Evolutionary conservation across 2,797 vertebrate genomes (phyloP).

Genomic region (Halcyon badia): DNA sequence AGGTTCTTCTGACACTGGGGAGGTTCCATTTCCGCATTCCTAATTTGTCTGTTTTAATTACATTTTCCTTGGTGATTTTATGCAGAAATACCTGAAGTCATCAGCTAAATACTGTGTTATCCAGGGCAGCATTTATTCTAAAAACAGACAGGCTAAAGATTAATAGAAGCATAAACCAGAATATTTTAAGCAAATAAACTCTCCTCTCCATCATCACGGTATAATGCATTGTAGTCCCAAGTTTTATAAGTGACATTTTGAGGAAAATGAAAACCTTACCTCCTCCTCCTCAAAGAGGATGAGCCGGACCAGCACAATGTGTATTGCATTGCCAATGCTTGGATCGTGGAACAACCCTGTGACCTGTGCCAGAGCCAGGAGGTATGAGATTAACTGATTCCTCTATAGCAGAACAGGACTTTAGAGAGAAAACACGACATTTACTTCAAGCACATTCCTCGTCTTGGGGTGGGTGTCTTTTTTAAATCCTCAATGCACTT

Average conservation of each 20-base stretch:
- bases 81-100: not conserved
- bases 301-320: constrained; percentile 94
- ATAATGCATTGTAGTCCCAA: not conserved
- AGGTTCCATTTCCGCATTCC: not conserved
- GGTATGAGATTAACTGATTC: constrained; percentile 41
- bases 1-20: not conserved
- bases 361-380: constrained; percentile 84
- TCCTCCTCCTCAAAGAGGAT: constrained; percentile 95
- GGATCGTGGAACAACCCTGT: constrained; percentile 94
- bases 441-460: not conserved
- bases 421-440: not conserved
- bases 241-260: not conserved
- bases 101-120: not conserved
- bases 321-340: constrained; percentile 96
- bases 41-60: not conserved
- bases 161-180: not conserved
- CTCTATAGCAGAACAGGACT: not conserved
- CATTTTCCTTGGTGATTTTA: not conserved
- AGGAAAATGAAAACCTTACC: constrained; percentile 79
- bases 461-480: not conserved
- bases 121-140: not conserved
- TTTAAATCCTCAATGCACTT: not conserved
- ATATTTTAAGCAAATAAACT: not conserved
- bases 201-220: not conserved
- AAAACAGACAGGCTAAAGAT: not conserved